These are phyloP conservation scores for Eubucco bourcierii DNA, from an alignment of 2,113 vertebrate species.

Conservation along the genomic window DNA sequence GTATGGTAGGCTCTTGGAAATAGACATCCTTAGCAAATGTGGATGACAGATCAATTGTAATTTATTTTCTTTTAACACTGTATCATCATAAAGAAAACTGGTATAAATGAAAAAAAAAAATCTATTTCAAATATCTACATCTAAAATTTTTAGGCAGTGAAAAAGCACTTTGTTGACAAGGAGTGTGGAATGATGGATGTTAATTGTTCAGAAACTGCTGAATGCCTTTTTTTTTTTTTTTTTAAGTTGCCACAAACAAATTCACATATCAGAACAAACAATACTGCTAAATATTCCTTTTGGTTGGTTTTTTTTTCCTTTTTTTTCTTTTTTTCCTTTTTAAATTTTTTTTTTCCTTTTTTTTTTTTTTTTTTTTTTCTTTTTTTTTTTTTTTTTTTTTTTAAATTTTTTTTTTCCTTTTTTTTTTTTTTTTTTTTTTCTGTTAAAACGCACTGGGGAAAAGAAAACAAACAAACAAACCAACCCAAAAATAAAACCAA, in stretches of 20 bases:
- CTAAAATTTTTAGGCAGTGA: conserved; percentile 98
- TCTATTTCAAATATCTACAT: conserved; percentile 93
- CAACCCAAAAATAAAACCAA: too few relatives aligned
- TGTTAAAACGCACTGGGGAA: conserved; percentile 80
- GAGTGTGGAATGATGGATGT: conserved; percentile 85
- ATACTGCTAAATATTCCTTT: conserved; percentile 88
- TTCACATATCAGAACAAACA: conserved; percentile 89
- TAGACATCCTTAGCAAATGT: conserved; percentile 88
- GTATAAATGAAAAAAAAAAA: conserved; percentile 82
- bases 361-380: too few relatives aligned
- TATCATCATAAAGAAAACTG: conserved; percentile 88
- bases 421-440: too few relatives aligned
- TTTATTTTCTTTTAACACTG: conserved; percentile 89
- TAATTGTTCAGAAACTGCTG: conserved; percentile 84
- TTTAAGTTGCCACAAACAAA: conserved; percentile 88
- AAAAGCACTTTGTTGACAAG: conserved; percentile 93
- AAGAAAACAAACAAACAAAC: conserved; percentile 76
- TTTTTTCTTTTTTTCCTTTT: not conserved
- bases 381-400: too few relatives aligned
- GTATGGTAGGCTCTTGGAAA: conserved; percentile 77
- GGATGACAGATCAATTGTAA: conserved; percentile 89
- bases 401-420: too few relatives aligned
- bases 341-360: not conserved
- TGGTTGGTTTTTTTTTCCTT: conserved; percentile 41
- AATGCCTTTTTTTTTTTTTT: conserved; percentile 46